phyloP scores from a whole-genome alignment of 2,888 invertebrate species.

The Dioctria linearis region DNA sequence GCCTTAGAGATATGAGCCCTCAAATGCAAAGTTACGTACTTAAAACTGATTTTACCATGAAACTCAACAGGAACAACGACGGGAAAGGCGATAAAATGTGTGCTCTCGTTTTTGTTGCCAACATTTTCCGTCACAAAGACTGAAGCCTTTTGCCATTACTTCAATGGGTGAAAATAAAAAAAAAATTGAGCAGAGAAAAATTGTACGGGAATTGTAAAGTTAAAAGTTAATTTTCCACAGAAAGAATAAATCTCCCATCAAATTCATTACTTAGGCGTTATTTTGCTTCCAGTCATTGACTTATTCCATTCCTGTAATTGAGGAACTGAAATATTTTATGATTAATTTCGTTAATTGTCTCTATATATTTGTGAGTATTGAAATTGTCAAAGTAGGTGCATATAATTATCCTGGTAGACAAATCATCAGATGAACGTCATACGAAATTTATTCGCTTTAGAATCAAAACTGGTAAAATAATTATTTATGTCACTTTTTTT shows the following conservation, averaged over 20 bases:
- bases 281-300: too few relatives aligned
- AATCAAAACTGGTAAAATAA: too few relatives aligned
- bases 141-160: constrained; percentile 20
- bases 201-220: neutral
- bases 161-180: neutral
- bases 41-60: constrained; percentile 32
- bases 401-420: too few relatives aligned
- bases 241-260: neutral
- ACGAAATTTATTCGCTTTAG: too few relatives aligned
- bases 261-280: too few relatives aligned
- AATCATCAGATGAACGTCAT: too few relatives aligned
- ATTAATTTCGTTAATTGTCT: too few relatives aligned
- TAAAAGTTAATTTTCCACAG: constrained; percentile 7
- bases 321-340: too few relatives aligned
- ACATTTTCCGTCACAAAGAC: constrained; percentile 18
- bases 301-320: too few relatives aligned
- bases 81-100: constrained; percentile 27
- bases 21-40: constrained; percentile 40
- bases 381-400: too few relatives aligned
- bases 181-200: constrained; percentile 5
- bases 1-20: constrained; percentile 31
- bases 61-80: constrained; percentile 25
- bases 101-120: neutral
- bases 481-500: too few relatives aligned
- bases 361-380: too few relatives aligned